Evolutionary conservation across 2,888 invertebrate genomes (phyloP), one percentile per base, ranked within the genome.

Genomic region (Stenchaetothrips biformis): DNA sequence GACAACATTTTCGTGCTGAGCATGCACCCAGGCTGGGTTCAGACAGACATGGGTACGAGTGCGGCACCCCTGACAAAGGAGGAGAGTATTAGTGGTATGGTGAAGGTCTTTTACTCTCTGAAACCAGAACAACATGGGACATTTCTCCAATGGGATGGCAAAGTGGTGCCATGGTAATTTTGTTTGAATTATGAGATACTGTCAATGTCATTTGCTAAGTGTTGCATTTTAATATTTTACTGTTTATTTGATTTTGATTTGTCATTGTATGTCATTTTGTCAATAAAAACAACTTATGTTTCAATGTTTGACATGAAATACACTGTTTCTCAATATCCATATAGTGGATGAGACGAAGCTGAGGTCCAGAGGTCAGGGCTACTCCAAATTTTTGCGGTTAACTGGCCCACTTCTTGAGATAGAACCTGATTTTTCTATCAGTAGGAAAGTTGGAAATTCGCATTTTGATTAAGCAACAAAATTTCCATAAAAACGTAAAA

Each of bases 1-100:
- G 91, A 93, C 83, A 90, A 92, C 78, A 95, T 97, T 83, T 85
- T 96, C 25, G 94, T 92, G 0, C 89, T 92, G 0, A 89, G 85
- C 80, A 86, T 97, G 81, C 96, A 97, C 87, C 97, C 97, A 0
- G 97, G 97, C 2, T 97, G 96, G 97, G 95, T 97, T 9, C 91
- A 92, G 85, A 97, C 97, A 0, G 93, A 93, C 83, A 93, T 97
- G 94, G 97, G 97, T 7, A 96, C 97, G 7, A 87, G 89, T 67
- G 92, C 91, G 83, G 97, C 96, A 0, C 92, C 92, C 0, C 87
- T 96, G 53, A 92, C 92, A 80, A 88, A 94, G 1, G 90, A 92
- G 47, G 89, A 90, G 1, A 93, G 94, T 85, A 90, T 92, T 7
- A 85, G 85, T 0, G 89, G 89, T 25, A 92, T 97, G 81, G 86